phyloP scores from a whole-genome alignment of 2,888 invertebrate species.

The Heliconius hortense region DNA sequence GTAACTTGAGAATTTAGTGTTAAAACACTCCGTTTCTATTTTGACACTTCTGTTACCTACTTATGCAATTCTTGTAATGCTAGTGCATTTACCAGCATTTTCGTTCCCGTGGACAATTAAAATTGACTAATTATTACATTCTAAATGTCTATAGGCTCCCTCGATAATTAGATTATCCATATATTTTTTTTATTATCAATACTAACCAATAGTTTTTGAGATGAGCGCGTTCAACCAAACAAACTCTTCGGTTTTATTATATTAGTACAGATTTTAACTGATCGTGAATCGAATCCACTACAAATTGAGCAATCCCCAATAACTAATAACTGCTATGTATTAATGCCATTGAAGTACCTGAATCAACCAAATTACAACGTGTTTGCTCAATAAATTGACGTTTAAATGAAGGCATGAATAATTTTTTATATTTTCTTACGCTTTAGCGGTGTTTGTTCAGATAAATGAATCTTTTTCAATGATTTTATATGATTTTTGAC shows the following conservation, averaged over 20 bases:
- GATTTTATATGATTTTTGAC: background rate
- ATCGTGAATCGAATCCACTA: background rate
- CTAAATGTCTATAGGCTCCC: too few species aligned
- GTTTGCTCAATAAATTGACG: conserved; percentile 36
- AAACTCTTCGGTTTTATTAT: background rate
- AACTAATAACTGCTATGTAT: too few species aligned
- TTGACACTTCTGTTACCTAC: too few species aligned
- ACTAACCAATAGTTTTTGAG: background rate
- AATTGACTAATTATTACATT: too few species aligned
- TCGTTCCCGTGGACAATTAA: too few species aligned
- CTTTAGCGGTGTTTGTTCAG: background rate
- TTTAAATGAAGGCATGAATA: conserved; percentile 35
- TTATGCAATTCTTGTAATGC: too few species aligned
- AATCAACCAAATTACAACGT: conserved; percentile 34
- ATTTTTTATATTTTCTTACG: conserved; percentile 24
- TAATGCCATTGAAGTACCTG: conserved; percentile 20
- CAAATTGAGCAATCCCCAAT: background rate
- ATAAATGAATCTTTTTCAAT: background rate
- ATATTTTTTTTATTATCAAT: too few species aligned
- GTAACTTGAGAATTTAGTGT: too few species aligned
- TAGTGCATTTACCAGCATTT: too few species aligned
- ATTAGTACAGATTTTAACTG: background rate
- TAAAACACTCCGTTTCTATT: too few species aligned
- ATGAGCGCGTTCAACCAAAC: background rate
- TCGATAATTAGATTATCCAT: too few species aligned